These are phyloP conservation scores for Neoarius graeffei DNA, from an alignment of 2,113 vertebrate genomes.

Conservation along the genomic window DNA sequence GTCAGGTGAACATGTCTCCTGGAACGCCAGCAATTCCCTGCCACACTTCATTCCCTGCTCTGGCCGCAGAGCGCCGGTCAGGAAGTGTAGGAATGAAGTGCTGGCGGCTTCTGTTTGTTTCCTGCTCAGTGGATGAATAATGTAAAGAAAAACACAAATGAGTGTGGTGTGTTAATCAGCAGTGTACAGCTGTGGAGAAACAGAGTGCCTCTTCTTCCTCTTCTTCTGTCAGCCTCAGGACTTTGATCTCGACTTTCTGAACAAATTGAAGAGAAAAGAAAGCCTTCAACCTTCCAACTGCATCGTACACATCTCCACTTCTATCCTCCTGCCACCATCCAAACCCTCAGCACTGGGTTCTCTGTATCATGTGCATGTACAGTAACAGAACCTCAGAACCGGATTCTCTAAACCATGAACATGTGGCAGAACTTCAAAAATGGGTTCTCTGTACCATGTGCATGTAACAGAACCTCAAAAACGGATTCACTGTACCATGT, in stretches of 20 bases:
- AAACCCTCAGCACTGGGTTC: background rate
- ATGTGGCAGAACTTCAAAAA: background rate
- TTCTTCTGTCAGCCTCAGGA: conserved; percentile 4
- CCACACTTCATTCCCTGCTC: conserved; percentile 6
- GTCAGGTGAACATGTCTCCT: background rate
- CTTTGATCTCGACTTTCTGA: conserved; percentile 15
- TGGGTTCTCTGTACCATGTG: background rate
- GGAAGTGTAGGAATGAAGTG: conserved; percentile 43
- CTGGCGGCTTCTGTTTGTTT: conserved; percentile 47
- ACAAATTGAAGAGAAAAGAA: conserved; percentile 40
- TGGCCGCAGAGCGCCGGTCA: conserved; percentile 36
- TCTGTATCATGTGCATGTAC: background rate
- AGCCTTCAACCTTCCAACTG: background rate
- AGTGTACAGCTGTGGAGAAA: conserved; percentile 13
- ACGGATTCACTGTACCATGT: background rate
- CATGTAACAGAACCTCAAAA: background rate
- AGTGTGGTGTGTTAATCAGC: conserved; percentile 40
- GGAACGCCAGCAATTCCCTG: conserved; percentile 11
- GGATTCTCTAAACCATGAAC: too few species aligned
- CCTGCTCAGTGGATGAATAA: conserved; percentile 45
- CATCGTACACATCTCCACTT: background rate
- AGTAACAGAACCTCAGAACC: background rate
- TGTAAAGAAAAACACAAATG: conserved; percentile 49
- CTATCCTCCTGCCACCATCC: background rate
- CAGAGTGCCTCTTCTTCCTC: conserved; percentile 1